Evolutionary conservation across 1,140 invertebrate genomes (phyloP), one percentile per base, ranked within the genome.

Genomic region (Scaptomyza pallida): DNA sequence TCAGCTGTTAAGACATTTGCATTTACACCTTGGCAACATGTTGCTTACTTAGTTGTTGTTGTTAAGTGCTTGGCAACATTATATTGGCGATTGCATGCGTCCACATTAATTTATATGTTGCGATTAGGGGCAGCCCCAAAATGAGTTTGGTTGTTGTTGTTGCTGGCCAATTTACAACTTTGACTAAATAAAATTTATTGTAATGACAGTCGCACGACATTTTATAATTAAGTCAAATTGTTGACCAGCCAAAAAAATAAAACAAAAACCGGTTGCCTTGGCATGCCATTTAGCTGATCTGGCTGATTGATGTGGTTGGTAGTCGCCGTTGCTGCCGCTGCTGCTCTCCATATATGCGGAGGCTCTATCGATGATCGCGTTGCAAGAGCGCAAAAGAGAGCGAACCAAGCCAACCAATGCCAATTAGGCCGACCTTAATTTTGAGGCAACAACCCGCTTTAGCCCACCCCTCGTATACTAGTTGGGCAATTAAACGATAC

Each of bases 141-240:
- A 56, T n/a, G 60, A 64, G 15, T 55, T 54, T 45, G 26, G 16
- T 30, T 65, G 9, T 35, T 13, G 48, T 35, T 48, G 55, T 21
- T 41, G 33, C 30, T 19, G 47, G 26, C 62, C 62, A 37, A 65
- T 44, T 72, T 40, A 40, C 45, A 51, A 57, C 63, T 59, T 67
- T 67, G 69, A 41, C 63, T 45, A 76, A 62, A 81, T 61, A 67
- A 64, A 78, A 72, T 81, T 78, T 75, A 81, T 56, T 62, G 57
- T 68, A 65, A 60, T 60, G 72, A 70, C 77, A 74, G 77, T 67
- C 40, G 65, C 57, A 63, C 70, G 70, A 65, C 74, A 88, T 77
- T 88, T 77, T 79, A 86, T 86, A 86, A 86, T 86, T 86, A 69
- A 78, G 73, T 61, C 70, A 48, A 75, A 68, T 70, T 61, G 69